Base-by-base conservation (phyloP, 2,113 vertebrate genomes). In the Furnarius figulus region DNA sequence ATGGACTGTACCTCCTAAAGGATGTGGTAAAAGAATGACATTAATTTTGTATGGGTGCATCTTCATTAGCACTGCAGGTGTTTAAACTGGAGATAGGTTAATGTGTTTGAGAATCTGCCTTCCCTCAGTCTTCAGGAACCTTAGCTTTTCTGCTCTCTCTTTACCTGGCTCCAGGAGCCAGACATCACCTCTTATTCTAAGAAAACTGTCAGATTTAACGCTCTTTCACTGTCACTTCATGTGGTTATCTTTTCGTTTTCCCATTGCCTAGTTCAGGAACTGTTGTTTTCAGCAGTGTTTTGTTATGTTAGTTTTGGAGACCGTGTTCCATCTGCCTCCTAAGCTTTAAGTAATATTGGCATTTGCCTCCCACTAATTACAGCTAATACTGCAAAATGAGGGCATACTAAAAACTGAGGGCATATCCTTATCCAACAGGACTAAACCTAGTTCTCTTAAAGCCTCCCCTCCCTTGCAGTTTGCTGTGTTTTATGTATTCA, bases 1-100 rank as follows among this genome's bases (percentile, higher is more conserved):
- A 59, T 0, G 0, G 49, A 37, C 28, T 49, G 37, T 2, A 23
- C 22, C 37, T 58, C 63, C 7, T 0, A 0, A 35, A 74, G 46
- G 28, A 27, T 3, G 1, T 11, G 42, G 35, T n/a, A 8, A 15
- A 35, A 70, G 27, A 19, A 47, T 17, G 47, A 9, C 23, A 63
- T 25, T 8, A 50, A 25, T 24, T 19, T 47, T 77, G 39, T 12
- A 11, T 3, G n/a, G 82, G 24, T 22, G 27, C 56, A 31, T 44
- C 52, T 30, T 42, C 39, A 7, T 25, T 19, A 49, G 61, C 39
- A 49, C 10, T 72, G 42, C 56, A 47, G 49, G 52, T 80, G 30
- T 25, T 80, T 76, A 31, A 58, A 49, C 28, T 62, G 40, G 7
- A 67, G 47, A 4, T 7, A 27, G 33, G 27, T 83, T 47, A 79